Base-by-base conservation (phyloP, 2,888 invertebrate genomes). In the Clunio marinus region DNA sequence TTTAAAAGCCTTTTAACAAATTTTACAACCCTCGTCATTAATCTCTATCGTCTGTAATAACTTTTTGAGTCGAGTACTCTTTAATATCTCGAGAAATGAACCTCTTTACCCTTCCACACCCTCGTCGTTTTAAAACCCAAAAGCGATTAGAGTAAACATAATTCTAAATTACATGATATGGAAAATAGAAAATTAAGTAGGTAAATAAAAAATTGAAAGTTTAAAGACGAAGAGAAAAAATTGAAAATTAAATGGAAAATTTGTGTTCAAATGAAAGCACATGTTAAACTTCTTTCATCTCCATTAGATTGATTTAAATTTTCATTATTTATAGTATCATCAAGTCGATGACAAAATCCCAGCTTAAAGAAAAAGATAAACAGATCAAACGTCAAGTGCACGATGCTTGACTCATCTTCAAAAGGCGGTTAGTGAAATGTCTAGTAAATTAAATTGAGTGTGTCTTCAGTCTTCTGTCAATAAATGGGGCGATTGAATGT, bases 181-280 rank as follows among this genome's bases (percentile, higher is more conserved):
- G 60, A 60, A 60, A 60, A 60, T 60, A 51, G 22, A 51, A 51
- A 51, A 51, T 51, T 51, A 51, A 51, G 51, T n/a, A n/a, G n/a
- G n/a, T 8, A 51, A 51, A 51, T 17, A 8, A 22, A 41, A 51
- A 51, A 51, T 51, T 17, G 22, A 22, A 51, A 8, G 17, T 3
- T 51, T 51, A 51, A 51, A 22, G 51, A 51, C 13, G 51, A 17
- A n/a, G n/a, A n/a, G n/a, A n/a, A n/a, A 8, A 51, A 51, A 51
- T 51, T 51, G 51, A 51, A 51, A 51, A 51, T 51, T 51, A 51
- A 51, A 51, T 51, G 51, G 51, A 51, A 51, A 51, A 20, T 51
- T 51, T 22, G 22, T 51, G 51, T 51, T 51, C 20, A 51, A 22
- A 51, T 17, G 7, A 8, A 32, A 32, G 13, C 35, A 32, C 7